Evolutionary conservation across 1,140 invertebrate genomes (phyloP).

Genomic region (Dysdera silvatica): DNA sequence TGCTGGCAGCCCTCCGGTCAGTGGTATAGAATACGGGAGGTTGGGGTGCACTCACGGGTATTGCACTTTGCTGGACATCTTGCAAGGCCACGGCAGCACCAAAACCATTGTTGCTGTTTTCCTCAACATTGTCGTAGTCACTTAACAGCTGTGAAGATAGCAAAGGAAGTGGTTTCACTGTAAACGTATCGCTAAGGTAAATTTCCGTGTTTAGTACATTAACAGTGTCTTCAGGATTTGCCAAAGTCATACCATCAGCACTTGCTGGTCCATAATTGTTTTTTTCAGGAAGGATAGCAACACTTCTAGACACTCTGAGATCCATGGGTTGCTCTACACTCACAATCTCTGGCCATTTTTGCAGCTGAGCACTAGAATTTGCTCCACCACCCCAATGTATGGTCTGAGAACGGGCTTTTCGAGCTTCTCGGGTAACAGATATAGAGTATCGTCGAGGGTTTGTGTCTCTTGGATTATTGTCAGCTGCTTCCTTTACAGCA

Average conservation of each 20-base stretch:
- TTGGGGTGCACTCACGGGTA: background rate
- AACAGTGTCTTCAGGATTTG: background rate
- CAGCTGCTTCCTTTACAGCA: constrained; percentile 13
- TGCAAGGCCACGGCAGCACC: constrained; percentile 1
- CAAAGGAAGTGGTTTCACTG: constrained; percentile 13
- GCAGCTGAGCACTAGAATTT: background rate
- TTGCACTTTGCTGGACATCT: constrained; percentile 4
- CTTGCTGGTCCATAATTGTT: constrained; percentile 2
- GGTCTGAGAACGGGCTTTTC: background rate
- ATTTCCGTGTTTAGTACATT: background rate
- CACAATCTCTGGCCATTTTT: constrained; percentile 8
- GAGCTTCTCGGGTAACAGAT: constrained; percentile 20
- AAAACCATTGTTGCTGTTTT: background rate
- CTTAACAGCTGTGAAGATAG: constrained; percentile 18
- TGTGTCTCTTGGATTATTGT: constrained; percentile 12
- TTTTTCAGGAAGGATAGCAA: constrained; percentile 9
- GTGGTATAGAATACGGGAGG: constrained; percentile 8
- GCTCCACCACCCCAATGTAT: constrained; percentile 5
- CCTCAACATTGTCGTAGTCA: constrained; percentile 14
- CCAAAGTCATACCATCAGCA: background rate
- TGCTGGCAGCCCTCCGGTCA: background rate
- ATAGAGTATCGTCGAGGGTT: constrained; percentile 26
- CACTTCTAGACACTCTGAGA: constrained; percentile 24
- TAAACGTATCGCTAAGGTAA: constrained; percentile 6
- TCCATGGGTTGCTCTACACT: constrained; percentile 32